Percentiles rank a stretch among this genome's conserved stretches.
Evolutionary conservation across 2,113 vertebrate genomes (phyloP).

Genomic region (Neodon shergylaensis): DNA sequence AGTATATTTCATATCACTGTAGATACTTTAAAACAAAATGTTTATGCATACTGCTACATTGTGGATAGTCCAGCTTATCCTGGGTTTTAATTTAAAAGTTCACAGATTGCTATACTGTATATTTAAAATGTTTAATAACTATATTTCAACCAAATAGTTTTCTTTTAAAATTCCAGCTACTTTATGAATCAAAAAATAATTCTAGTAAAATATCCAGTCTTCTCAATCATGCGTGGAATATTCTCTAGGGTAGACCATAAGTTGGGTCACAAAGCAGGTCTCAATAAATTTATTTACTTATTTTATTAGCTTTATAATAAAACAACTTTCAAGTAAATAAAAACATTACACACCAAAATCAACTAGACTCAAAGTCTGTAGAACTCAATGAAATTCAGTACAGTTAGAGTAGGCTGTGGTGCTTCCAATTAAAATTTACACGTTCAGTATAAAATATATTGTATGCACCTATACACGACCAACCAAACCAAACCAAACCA

Average conservation of each 20-base stretch:
- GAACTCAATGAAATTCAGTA: not conserved
- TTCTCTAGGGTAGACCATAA: not conserved
- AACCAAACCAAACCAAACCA: not conserved
- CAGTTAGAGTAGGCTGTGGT: not conserved
- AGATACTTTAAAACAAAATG: not conserved
- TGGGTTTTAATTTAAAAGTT: slow-evolving; percentile 37
- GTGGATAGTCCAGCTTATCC: not conserved
- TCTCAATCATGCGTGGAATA: not conserved
- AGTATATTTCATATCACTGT: not conserved
- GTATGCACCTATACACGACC: not conserved
- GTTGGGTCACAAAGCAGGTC: not conserved
- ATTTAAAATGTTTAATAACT: slow-evolving; percentile 37
- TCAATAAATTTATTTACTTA: not conserved
- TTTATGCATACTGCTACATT: not conserved
- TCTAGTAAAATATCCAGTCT: not conserved
- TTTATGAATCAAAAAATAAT: not conserved
- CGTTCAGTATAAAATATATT: not conserved
- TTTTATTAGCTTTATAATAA: not conserved
- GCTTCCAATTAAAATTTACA: not conserved
- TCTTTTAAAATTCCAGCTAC: not conserved
- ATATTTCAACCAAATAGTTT: not conserved
- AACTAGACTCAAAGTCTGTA: not conserved
- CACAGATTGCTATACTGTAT: not conserved
- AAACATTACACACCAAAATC: not conserved
- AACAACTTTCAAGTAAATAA: not conserved